A percentile compares a stretch with the other conserved stretches of the same genome.
phyloP scores from a whole-genome alignment of 2,113 vertebrate genomes.

The Phycodurus eques region DNA sequence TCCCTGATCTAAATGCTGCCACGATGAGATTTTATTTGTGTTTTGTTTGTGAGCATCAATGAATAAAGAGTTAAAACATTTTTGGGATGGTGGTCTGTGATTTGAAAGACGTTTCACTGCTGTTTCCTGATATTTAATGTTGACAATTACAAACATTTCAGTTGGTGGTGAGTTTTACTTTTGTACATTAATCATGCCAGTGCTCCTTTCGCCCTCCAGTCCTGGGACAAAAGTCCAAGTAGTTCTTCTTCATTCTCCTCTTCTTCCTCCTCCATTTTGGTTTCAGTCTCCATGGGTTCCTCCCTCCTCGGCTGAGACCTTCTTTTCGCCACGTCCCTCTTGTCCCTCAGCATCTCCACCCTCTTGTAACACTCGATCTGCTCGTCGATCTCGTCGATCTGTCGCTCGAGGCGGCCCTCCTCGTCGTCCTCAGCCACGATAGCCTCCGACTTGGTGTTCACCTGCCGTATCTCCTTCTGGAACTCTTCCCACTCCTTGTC shows the following conservation, averaged over 20 bases:
- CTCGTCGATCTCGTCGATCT: slow-evolving; percentile 95
- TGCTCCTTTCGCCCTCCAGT: slow-evolving; percentile 95
- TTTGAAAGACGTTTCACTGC: background rate
- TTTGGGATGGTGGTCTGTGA: background rate
- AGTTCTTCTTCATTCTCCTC: slow-evolving; percentile 86
- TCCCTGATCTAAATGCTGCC: slow-evolving; percentile 36
- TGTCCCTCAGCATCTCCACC: slow-evolving; percentile 85
- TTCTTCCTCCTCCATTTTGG: slow-evolving; percentile 75
- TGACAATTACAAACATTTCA: background rate
- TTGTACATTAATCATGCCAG: slow-evolving; percentile 71
- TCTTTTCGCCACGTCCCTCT: slow-evolving; percentile 80
- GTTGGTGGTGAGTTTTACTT: background rate
- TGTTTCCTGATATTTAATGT: background rate
- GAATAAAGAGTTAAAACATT: slow-evolving; percentile 52
- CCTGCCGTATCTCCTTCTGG: slow-evolving; percentile 94
- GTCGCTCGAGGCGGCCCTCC: slow-evolving; percentile 89
- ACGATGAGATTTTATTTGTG: slow-evolving; percentile 55
- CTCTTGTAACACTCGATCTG: slow-evolving; percentile 93
- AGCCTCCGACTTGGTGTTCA: slow-evolving; percentile 93
- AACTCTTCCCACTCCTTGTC: slow-evolving; percentile 99
- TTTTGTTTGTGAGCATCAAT: slow-evolving; percentile 56
- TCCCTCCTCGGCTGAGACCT: slow-evolving; percentile 64
- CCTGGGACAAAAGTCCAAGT: slow-evolving; percentile 83
- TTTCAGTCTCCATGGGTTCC: slow-evolving; percentile 50
- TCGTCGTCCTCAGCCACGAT: slow-evolving; percentile 97